Evolutionary conservation across 2,888 invertebrate genomes (phyloP).

Genomic region (Corythucha ciliata): DNA sequence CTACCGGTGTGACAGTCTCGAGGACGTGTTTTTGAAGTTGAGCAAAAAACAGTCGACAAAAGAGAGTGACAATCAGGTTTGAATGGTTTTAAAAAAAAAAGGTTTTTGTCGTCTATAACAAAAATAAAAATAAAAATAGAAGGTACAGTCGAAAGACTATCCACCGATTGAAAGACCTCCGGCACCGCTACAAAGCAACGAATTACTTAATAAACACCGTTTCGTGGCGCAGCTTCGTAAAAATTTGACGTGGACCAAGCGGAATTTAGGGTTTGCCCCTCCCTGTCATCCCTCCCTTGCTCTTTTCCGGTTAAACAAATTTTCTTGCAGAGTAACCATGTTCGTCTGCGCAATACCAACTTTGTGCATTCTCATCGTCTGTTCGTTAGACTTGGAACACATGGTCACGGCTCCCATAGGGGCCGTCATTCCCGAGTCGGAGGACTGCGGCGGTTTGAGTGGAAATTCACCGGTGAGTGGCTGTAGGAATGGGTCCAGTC

Average conservation of each 20-base stretch:
- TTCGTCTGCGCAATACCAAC: constrained; percentile 14
- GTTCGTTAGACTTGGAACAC: constrained; percentile 5
- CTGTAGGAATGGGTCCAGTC: constrained; percentile 1
- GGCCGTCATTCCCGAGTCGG: neutral
- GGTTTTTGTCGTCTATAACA: neutral
- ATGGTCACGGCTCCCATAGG: constrained; percentile 19
- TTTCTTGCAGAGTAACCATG: constrained; percentile 13
- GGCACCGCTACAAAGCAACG: constrained; percentile 10
- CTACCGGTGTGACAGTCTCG: constrained; percentile 14
- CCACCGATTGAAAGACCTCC: constrained; percentile 4
- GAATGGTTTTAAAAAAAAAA: neutral
- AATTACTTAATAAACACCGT: constrained; percentile 11
- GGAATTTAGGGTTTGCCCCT: constrained; percentile 19
- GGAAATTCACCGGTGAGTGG: neutral
- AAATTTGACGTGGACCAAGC: constrained; percentile 21
- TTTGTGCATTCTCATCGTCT: constrained; percentile 6
- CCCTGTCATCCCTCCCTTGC: no score
- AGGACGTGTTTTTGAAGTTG: constrained; percentile 16
- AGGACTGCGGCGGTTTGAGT: neutral
- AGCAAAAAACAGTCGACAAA: constrained; percentile 17
- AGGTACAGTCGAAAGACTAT: constrained; percentile 2
- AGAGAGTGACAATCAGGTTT: constrained; percentile 6
- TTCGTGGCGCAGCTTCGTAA: constrained; percentile 19
- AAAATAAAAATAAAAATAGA: no score
- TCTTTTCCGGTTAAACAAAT: neutral